Evolutionary conservation across 2,113 vertebrate genomes (phyloP), one percentile per base, ranked within the genome.

Genomic region (Elgaria multicarinata): DNA sequence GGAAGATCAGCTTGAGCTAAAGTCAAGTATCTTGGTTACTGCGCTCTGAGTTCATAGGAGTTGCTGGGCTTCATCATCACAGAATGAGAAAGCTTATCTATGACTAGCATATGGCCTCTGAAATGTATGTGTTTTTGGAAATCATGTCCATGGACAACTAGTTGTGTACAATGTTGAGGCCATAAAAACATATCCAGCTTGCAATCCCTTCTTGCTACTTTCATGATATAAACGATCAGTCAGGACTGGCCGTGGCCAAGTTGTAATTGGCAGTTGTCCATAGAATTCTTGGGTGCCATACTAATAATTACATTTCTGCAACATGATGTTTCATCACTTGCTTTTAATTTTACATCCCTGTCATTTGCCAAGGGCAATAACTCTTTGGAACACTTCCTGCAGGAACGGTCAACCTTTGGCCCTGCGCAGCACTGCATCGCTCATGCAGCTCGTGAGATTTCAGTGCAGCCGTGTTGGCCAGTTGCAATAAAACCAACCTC

Each of bases 321-420:
- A 93, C 89, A 58, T 50, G 77, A 4, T 84, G 72, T 85, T 94
- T 94, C 88, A 94, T 91, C 87, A 90, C 93, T 94, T 91, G 90
- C 92, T 90, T 91, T 91, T 95, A 92, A 93, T 95, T 91, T 88
- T 93, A 93, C 92, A 89, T 90, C 71, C 89, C 91, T 92, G 91
- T 90, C 92, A 87, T 18, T 93, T 6, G 69, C 92, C 94, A 87
- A 90, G 90, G 84, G 75, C 87, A 83, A 16, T 91, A 88, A 89
- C 71, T 78, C 87, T 83, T 67, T 92, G 87, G 76, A 93, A 42
- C 0, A 55, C 44, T 83, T 86, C 86, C 85, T 53, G 77, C 76
- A 13, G 75, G 1, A 85, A 36, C 67, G 90, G 78, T 86, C 46
- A 85, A 69, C 92, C 91, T 87, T 93, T 90, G 94, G 92, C 92